Evolutionary conservation across 2,113 vertebrate genomes (phyloP).

Genomic region (Riparia riparia): DNA sequence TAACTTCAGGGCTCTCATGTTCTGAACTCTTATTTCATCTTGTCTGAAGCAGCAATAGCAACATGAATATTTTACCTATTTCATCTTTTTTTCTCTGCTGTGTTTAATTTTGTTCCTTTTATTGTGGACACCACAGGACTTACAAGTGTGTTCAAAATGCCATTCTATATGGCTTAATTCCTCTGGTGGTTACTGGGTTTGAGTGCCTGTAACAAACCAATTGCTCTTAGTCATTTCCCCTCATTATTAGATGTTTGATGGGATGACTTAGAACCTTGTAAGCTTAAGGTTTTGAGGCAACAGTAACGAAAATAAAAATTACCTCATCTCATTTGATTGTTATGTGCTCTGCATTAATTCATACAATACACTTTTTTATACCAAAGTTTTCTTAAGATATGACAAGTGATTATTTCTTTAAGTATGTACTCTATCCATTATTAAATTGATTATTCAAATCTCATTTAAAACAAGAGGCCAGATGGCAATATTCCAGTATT

Average conservation of each 20-base stretch:
- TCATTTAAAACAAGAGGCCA: conserved; percentile 81
- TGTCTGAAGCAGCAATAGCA: not conserved
- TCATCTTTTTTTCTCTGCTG: not conserved
- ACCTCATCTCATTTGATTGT: not conserved
- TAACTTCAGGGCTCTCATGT: not conserved
- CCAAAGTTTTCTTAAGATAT: conserved; percentile 57
- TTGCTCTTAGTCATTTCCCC: not conserved
- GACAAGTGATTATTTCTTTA: conserved; percentile 80
- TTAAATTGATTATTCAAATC: conserved; percentile 85
- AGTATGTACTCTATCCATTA: conserved; percentile 76
- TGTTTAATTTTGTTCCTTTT: not conserved
- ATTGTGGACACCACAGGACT: not conserved
- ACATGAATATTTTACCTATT: not conserved
- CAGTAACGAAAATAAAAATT: conserved; percentile 49
- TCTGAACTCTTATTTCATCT: not conserved
- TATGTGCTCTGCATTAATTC: conserved; percentile 34
- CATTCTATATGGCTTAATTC: not conserved
- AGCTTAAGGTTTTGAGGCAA: conserved; percentile 25
- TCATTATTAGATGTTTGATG: conserved; percentile 34
- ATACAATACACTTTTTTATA: conserved; percentile 20
- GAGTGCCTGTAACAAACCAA: conserved; percentile 23
- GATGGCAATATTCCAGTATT: conserved; percentile 84
- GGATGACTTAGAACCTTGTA: conserved; percentile 12
- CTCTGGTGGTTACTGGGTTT: not conserved
- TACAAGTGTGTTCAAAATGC: not conserved